A percentile compares a stretch with the other conserved stretches of the same genome.
Conservation (phyloP, 2,888 invertebrate species). For the Orthosia gothica region DNA sequence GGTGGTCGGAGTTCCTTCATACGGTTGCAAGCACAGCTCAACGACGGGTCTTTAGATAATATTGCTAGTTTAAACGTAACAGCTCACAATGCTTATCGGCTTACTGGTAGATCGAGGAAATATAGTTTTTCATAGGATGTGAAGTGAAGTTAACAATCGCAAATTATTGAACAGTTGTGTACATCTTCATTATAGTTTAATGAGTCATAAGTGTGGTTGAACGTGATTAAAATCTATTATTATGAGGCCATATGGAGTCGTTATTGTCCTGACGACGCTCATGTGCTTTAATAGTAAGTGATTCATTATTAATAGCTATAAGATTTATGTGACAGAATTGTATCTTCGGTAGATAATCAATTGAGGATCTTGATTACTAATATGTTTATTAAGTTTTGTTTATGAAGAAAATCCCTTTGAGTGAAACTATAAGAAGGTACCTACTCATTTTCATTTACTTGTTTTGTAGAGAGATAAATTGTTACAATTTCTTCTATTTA, state of each 20-base stretch:
- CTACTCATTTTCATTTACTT: neutral
- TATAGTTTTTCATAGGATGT: constrained; percentile 48
- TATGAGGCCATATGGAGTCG: constrained; percentile 76
- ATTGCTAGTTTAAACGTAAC: constrained; percentile 50
- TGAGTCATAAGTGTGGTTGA: constrained; percentile 65
- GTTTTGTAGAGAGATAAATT: neutral
- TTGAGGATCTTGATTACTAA: neutral
- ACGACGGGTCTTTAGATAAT: constrained; percentile 11
- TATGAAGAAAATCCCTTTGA: neutral
- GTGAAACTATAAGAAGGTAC: neutral
- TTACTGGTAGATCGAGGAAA: constrained; percentile 27
- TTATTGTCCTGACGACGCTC: constrained; percentile 68
- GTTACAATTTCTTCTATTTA: neutral
- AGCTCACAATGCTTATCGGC: constrained; percentile 47
- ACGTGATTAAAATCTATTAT: constrained; percentile 67
- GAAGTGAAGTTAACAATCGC: constrained; percentile 40
- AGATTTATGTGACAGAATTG: neutral
- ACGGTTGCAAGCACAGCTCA: constrained; percentile 5
- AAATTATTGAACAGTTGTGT: constrained; percentile 46
- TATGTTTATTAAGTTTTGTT: neutral
- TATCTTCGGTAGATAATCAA: neutral
- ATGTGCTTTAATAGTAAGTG: constrained; percentile 77
- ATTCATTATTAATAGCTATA: constrained; percentile 49
- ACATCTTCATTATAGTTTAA: constrained; percentile 47
- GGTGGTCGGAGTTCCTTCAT: constrained; percentile 37